Evolutionary conservation across 2,888 invertebrate genomes (phyloP).

Genomic region (Syrista parreyssii): DNA sequence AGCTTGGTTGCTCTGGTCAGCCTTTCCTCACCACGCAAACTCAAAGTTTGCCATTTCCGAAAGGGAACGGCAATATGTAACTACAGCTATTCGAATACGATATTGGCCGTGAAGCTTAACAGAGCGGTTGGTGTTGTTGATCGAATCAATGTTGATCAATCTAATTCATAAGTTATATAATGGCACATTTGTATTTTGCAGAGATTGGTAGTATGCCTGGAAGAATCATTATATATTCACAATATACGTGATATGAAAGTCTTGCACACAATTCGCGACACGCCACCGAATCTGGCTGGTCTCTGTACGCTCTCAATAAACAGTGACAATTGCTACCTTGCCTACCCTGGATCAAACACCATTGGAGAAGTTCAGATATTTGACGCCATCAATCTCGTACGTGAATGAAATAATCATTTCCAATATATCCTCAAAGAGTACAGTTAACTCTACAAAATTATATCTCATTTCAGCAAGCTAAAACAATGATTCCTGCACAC

Average conservation of each 20-base stretch:
- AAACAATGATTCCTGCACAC: slow-evolving; percentile 97
- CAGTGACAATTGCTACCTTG: slow-evolving; percentile 92
- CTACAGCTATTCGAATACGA: slow-evolving; percentile 94
- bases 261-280: slow-evolving; percentile 97
- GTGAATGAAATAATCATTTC: slow-evolving; percentile 38
- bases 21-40: slow-evolving; percentile 86
- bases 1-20: slow-evolving; percentile 96
- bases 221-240: slow-evolving; percentile 98
- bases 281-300: slow-evolving; percentile 94
- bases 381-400: slow-evolving; percentile 89
- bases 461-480: slow-evolving; percentile 80
- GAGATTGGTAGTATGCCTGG: slow-evolving; percentile 96
- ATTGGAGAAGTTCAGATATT: slow-evolving; percentile 97
- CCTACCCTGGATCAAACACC: slow-evolving; percentile 95
- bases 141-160: not conserved
- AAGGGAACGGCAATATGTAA: slow-evolving; percentile 98
- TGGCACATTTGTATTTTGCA: slow-evolving; percentile 60
- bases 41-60: slow-evolving; percentile 97
- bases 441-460: not conserved
- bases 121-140: slow-evolving; percentile 77
- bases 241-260: slow-evolving; percentile 99
- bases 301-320: slow-evolving; percentile 90
- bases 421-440: not conserved
- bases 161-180: not conserved
- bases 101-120: slow-evolving; percentile 94